Conservation (phyloP, 2,113 vertebrate genomes). For the Hylia prasina region DNA sequence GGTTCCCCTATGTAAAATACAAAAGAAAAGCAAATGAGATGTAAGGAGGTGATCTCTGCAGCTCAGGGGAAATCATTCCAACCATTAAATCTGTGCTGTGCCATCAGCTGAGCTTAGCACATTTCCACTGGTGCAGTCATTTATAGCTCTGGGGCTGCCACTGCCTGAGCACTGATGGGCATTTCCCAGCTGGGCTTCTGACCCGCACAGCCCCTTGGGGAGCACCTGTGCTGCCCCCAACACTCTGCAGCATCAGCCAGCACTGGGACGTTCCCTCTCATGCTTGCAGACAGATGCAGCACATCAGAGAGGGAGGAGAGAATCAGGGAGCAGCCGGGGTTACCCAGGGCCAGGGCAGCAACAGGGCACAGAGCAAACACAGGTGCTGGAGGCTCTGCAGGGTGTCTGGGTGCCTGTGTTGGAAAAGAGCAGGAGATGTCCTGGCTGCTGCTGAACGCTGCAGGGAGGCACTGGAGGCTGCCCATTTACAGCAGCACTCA, state of each 20-base stretch:
- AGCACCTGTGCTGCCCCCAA: neutral
- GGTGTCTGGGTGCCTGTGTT: accelerated
- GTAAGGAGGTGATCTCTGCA: neutral
- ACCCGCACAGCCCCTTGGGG: neutral
- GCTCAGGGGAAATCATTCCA: neutral
- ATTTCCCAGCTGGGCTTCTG: neutral
- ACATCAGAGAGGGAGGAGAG: accelerated
- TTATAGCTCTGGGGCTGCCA: neutral
- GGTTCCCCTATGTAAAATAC: neutral
- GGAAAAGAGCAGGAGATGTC: neutral
- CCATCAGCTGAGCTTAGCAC: neutral
- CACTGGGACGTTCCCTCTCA: accelerated
- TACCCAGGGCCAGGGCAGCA: neutral
- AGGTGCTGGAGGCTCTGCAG: neutral
- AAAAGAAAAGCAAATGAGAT: neutral
- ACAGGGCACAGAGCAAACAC: accelerated
- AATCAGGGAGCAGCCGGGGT: neutral
- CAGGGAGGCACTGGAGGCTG: neutral
- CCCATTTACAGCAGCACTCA: neutral
- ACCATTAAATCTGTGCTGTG: neutral
- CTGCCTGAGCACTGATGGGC: accelerated
- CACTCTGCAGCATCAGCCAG: neutral
- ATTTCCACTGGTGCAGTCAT: neutral
- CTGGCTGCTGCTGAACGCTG: neutral
- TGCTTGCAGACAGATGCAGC: neutral